phyloP scores from a whole-genome alignment of 2,797 vertebrate species.

The Calcarius lapponicus region DNA sequence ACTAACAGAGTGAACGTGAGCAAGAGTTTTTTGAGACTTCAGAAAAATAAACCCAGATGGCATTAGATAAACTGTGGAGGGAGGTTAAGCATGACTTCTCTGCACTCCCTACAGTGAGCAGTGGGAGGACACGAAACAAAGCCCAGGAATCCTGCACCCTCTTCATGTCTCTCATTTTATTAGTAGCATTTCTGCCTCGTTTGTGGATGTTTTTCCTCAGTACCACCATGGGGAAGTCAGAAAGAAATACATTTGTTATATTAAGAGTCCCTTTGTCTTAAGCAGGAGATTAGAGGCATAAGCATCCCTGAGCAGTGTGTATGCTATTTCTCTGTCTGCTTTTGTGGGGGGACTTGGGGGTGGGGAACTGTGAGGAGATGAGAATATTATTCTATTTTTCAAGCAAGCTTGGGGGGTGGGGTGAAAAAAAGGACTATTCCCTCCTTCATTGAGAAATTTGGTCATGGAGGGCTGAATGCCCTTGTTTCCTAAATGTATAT shows the following conservation, averaged over 20 bases:
- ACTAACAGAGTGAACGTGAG: neutral
- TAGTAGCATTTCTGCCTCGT: neutral
- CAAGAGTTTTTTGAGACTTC: neutral
- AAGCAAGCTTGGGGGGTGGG: neutral
- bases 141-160: neutral
- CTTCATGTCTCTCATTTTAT: neutral
- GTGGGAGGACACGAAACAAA: neutral
- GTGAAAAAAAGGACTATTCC: neutral
- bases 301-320: neutral
- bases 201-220: neutral
- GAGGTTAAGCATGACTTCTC: slow-evolving; percentile 7
- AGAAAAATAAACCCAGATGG: slow-evolving; percentile 10
- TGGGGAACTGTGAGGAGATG: neutral
- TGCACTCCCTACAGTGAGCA: neutral
- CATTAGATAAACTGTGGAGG: neutral
- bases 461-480: slow-evolving; percentile 43
- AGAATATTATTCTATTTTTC: neutral
- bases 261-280: neutral
- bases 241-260: neutral
- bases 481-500: slow-evolving; percentile 63
- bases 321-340: neutral
- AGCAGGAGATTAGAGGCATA: neutral
- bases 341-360: neutral
- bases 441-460: slow-evolving; percentile 38
- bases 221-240: neutral